A percentile compares a stretch with the other conserved stretches of the same genome.
Evolutionary conservation across 2,888 invertebrate genomes (phyloP).

Genomic region (Gandaritis pyraliata): DNA sequence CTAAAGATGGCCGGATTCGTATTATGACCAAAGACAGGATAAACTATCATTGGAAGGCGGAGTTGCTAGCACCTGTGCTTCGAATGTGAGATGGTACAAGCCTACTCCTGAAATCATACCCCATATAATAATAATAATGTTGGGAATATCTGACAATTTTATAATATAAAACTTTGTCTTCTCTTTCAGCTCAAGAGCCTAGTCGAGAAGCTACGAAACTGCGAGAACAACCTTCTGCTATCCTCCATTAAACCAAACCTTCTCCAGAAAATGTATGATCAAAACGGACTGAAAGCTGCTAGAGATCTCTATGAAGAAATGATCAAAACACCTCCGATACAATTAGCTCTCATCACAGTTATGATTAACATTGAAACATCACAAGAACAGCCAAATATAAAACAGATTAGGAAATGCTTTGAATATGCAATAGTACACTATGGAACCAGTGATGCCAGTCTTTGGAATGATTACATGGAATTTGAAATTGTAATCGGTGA

Average conservation of each 20-base stretch:
- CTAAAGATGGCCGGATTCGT: no score
- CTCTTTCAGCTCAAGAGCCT: slow-evolving; percentile 66
- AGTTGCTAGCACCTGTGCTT: no score
- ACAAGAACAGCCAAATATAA: slow-evolving; percentile 73
- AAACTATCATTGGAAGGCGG: no score
- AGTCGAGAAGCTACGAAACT: slow-evolving; percentile 71
- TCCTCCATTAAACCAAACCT: slow-evolving; percentile 85
- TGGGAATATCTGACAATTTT: no score
- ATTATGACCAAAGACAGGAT: no score
- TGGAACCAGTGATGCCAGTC: slow-evolving; percentile 85
- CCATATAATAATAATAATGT: no score
- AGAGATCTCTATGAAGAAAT: slow-evolving; percentile 86
- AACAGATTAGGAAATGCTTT: slow-evolving; percentile 84
- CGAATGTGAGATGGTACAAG: no score
- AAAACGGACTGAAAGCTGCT: slow-evolving; percentile 82
- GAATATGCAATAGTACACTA: slow-evolving; percentile 87
- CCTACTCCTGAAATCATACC: no score
- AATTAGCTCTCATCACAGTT: slow-evolving; percentile 84
- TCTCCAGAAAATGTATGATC: slow-evolving; percentile 83
- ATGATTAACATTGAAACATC: slow-evolving; percentile 84
- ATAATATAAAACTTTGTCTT: slow-evolving; percentile 21
- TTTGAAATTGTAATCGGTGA: slow-evolving; percentile 88
- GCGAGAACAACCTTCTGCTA: slow-evolving; percentile 77
- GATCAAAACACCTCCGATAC: slow-evolving; percentile 84
- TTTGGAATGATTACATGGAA: slow-evolving; percentile 90